These are phyloP conservation scores for Pristionchus arcanus DNA, from an alignment of 2,888 invertebrate genomes.

Conservation along the genomic window DNA sequence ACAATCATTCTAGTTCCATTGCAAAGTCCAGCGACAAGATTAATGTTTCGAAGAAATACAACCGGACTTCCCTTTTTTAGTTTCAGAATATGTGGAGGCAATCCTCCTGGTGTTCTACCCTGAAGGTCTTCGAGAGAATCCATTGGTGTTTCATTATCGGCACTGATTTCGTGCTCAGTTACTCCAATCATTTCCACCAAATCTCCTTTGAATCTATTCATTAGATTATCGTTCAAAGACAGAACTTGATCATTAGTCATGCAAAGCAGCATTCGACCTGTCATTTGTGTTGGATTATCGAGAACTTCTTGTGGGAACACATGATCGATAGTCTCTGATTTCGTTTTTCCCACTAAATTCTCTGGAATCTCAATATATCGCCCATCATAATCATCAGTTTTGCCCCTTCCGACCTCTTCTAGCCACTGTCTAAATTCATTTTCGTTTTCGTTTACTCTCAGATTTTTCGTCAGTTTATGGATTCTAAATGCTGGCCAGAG, in stretches of 20 bases:
- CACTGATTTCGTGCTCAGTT: not conserved
- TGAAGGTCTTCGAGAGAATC: conserved; percentile 57
- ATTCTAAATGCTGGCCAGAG: conserved; percentile 13
- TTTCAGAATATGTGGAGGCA: conserved; percentile 59
- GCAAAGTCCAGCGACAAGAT: conserved; percentile 61
- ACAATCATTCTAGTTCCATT: conserved; percentile 63
- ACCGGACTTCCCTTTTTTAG: conserved; percentile 59
- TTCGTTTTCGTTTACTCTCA: conserved; percentile 22
- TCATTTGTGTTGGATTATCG: not conserved
- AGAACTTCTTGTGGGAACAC: conserved; percentile 9
- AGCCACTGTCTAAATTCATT: conserved; percentile 27
- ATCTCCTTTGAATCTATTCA: conserved; percentile 33
- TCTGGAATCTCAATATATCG: not conserved
- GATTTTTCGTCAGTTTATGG: not conserved
- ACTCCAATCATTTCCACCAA: not conserved
- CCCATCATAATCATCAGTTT: not conserved
- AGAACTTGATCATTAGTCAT: conserved; percentile 10
- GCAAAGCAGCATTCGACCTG: not conserved
- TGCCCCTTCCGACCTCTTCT: not conserved
- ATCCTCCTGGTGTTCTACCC: not conserved
- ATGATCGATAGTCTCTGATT: too few relatives aligned
- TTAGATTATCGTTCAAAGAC: not conserved
- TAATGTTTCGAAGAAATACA: conserved; percentile 63
- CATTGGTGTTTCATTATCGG: not conserved
- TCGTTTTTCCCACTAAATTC: not conserved